These are phyloP conservation scores for Acrocephalus arundinaceus DNA, from an alignment of 2,113 vertebrate genomes.

Conservation along the genomic window DNA sequence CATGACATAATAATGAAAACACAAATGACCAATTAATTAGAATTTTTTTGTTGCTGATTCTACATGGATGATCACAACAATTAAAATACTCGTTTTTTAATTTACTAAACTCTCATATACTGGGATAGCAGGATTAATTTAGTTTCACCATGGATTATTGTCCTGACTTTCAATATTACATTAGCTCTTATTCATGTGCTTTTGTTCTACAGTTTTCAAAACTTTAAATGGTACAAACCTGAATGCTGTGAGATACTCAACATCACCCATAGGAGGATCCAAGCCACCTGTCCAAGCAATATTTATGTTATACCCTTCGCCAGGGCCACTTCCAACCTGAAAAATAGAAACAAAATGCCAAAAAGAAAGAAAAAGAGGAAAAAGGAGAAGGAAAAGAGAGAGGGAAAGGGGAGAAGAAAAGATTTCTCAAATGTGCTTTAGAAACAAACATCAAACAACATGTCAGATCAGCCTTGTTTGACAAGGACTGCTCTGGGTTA, in stretches of 20 bases:
- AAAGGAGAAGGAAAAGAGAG: conserved; percentile 3
- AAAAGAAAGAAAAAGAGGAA: conserved; percentile 5
- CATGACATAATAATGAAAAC: background rate
- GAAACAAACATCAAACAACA: conserved; percentile 83
- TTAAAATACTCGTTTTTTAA: background rate
- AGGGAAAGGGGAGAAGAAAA: conserved; percentile 1
- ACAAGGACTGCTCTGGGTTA: conserved; percentile 77
- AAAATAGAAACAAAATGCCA: conserved; percentile 59
- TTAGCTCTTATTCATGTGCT: background rate
- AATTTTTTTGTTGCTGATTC: background rate
- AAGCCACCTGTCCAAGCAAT: conserved; percentile 87
- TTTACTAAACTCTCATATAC: background rate
- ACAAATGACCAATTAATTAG: background rate
- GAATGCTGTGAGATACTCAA: conserved; percentile 81
- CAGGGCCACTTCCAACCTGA: conserved; percentile 75
- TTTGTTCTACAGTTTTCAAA: conserved; percentile 11
- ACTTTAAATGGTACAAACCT: conserved; percentile 70
- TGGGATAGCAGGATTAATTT: background rate
- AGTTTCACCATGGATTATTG: background rate
- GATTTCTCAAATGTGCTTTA: conserved; percentile 72
- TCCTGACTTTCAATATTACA: background rate
- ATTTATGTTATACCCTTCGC: conserved; percentile 79
- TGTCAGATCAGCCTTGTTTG: conserved; percentile 75
- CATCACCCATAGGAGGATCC: conserved; percentile 80
- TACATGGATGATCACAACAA: background rate